phyloP scores from a whole-genome alignment of 92 coral and sea anemone genomes.

The Hydrozoanthus gracilis region DNA sequence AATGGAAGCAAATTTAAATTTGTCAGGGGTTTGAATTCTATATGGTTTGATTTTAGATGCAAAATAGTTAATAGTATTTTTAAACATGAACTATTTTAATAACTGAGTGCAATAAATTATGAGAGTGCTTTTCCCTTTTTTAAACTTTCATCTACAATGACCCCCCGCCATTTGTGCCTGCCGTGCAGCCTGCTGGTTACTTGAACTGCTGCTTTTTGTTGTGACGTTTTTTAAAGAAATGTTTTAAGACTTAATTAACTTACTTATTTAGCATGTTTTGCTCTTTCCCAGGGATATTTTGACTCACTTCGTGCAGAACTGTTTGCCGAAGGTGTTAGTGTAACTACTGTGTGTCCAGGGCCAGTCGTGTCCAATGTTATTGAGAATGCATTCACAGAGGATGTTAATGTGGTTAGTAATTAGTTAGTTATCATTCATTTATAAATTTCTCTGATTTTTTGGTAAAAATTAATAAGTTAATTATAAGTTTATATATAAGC shows the following conservation, averaged over 20 bases:
- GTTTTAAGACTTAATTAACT: background rate
- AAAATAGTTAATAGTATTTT: background rate
- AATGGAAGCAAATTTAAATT: background rate
- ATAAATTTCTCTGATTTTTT: too few species aligned
- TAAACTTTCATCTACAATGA: too few species aligned
- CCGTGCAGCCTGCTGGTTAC: too few species aligned
- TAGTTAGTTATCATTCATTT: too few species aligned
- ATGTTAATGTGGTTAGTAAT: conserved; percentile 1
- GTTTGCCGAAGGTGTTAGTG: conserved; percentile 32
- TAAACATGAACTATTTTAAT: too few species aligned
- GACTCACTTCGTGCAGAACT: conserved; percentile 51
- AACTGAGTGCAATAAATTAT: too few species aligned
- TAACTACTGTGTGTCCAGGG: conserved; percentile 58
- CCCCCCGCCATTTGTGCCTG: too few species aligned
- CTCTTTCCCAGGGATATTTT: conserved; percentile 49
- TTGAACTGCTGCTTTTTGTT: background rate
- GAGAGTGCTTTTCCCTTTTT: too few species aligned
- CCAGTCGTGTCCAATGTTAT: conserved; percentile 45
- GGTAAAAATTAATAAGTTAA: too few species aligned
- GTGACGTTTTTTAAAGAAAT: background rate
- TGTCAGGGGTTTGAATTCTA: background rate
- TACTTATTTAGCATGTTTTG: background rate
- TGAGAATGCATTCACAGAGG: conserved; percentile 51
- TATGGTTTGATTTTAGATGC: background rate
- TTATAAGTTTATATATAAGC: too few species aligned